Base-by-base conservation (phyloP, 2,113 vertebrate species). In the Turdus rufiventris region DNA sequence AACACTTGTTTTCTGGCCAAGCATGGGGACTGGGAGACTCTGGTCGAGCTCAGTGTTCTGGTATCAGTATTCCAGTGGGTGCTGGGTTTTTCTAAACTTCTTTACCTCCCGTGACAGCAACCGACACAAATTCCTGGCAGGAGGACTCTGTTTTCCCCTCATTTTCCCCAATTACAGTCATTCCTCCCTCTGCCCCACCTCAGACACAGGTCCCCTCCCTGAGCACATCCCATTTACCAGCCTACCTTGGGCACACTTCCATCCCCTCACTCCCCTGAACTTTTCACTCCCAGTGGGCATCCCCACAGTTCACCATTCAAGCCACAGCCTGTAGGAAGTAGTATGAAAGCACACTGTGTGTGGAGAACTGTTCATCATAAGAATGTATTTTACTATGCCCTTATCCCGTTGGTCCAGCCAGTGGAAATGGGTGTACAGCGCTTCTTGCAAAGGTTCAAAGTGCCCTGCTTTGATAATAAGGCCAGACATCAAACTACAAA, bases 1-100 rank as follows among this genome's bases (percentile, higher is more conserved):
- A 63, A 94, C 88, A n/a, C 51, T 92, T 85, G 47, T 91, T 89
- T 86, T 89, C 84, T 63, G 43, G 81, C 80, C 68, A 87, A 75
- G 70, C 4, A 0, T 10, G 5, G 18, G 65, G 47, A 86, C 60
- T 20, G 34, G 17, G 31, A 85, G 88, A 63, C 31, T 60, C 34
- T 28, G 18, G 57, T 65, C 77, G 67, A 72, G 43, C 47, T 78
- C 73, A 62, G 14, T 28, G 7, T n/a, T 65, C 34, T 78, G 61
- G 18, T 56, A 12, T 72, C 73, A 36, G 4, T 74, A 36, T 28
- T 74, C 47, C 66, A 48, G 53, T 5, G 47, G 10, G 18, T 71
- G 16, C 47, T 43, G 19, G 4, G 16, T 14, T 96, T 67, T 78
- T 85, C 77, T 78, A 12, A 78, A 48, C 25, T 17, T 34, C 45